Conservation (phyloP, 1,140 invertebrate genomes). For the Meloidogyne exigua region DNA sequence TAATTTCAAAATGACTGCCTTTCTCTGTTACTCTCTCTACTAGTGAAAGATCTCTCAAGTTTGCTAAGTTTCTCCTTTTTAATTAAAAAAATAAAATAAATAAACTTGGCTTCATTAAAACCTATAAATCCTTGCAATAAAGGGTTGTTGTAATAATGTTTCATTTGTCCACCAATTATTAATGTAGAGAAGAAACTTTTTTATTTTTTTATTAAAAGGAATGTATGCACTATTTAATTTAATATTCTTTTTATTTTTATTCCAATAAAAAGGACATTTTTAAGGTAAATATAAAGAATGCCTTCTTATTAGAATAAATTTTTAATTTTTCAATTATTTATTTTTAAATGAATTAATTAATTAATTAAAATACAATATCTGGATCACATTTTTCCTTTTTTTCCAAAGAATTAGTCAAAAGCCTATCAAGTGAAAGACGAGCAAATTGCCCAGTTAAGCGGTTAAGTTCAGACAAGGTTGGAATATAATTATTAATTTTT, state of each 20-base stretch:
- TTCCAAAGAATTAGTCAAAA: neutral
- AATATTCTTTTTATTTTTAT: too few species aligned
- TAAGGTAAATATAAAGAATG: too few species aligned
- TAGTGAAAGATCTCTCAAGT: neutral
- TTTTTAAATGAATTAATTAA: neutral
- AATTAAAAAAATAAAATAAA: neutral
- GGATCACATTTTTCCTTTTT: constrained; percentile 14
- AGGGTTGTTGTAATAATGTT: neutral
- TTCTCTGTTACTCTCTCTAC: constrained; percentile 3
- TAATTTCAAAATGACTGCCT: constrained; percentile 15
- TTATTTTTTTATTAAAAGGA: too few species aligned
- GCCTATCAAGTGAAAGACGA: neutral
- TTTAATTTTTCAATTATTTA: neutral
- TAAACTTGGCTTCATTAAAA: neutral
- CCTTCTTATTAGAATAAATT: too few species aligned
- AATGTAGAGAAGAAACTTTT: constrained; percentile 13
- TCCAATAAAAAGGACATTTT: too few species aligned
- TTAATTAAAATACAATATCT: neutral
- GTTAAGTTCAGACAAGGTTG: neutral
- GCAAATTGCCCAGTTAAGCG: constrained; percentile 7
- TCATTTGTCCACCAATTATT: neutral
- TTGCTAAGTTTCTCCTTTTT: constrained; percentile 12
- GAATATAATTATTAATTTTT: neutral
- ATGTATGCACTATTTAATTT: too few species aligned
- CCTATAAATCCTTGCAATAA: constrained; percentile 13